These are phyloP conservation scores for Rhinopomastus cyanomelas DNA, from an alignment of 2,113 vertebrate species.

Conservation along the genomic window DNA sequence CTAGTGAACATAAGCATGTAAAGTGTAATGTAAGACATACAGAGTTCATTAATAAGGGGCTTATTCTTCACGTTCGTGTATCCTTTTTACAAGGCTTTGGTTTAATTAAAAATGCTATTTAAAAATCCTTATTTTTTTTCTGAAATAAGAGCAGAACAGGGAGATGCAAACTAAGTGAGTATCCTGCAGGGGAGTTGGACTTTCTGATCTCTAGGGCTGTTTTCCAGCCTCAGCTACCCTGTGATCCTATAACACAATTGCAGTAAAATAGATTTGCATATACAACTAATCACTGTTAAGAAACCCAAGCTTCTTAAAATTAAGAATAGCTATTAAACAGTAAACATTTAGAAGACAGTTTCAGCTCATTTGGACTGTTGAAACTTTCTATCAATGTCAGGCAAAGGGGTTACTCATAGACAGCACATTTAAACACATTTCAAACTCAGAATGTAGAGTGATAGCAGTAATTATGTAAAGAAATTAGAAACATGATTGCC, in stretches of 20 bases:
- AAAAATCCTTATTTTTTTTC: neutral
- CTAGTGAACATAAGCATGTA: neutral
- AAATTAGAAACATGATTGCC: neutral
- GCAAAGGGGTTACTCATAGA: neutral
- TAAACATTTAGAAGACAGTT: neutral
- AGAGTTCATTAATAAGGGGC: neutral
- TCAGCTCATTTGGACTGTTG: neutral
- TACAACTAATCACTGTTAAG: neutral
- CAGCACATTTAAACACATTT: neutral
- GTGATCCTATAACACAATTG: neutral
- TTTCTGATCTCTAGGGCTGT: neutral
- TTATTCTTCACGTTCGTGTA: neutral
- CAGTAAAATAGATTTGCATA: neutral
- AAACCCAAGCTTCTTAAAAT: accelerated
- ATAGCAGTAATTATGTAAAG: neutral
- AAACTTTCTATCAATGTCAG: neutral
- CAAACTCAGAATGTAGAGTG: neutral
- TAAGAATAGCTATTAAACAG: neutral
- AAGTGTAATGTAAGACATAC: neutral
- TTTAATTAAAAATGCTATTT: neutral
- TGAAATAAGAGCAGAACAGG: neutral
- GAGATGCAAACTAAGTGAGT: neutral
- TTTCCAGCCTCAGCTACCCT: neutral
- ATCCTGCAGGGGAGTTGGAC: neutral
- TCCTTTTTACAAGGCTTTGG: neutral